These are phyloP conservation scores for Tipula confusa DNA, from an alignment of 2,888 invertebrate species.

Conservation along the genomic window DNA sequence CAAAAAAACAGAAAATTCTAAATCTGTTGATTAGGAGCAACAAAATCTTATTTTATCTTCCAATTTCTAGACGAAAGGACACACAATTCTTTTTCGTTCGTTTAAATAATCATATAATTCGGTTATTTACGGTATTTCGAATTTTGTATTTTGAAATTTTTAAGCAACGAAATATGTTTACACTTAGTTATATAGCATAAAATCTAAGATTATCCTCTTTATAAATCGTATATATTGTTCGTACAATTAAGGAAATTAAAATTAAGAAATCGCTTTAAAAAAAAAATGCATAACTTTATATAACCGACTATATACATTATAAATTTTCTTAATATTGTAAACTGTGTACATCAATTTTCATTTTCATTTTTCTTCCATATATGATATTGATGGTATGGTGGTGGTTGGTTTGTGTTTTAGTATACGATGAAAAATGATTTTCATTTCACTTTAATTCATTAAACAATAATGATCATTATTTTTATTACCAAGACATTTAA, in stretches of 20 bases:
- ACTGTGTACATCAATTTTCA: neutral
- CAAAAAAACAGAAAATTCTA: neutral
- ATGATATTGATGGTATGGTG: neutral
- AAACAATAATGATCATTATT: neutral
- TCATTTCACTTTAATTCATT: constrained; percentile 20
- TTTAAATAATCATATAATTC: constrained; percentile 25
- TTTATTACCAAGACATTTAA: neutral
- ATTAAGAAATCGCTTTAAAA: neutral
- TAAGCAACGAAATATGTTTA: neutral
- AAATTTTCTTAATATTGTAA: neutral
- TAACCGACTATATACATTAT: neutral
- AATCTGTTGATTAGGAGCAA: constrained; percentile 25
- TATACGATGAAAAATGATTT: constrained; percentile 7
- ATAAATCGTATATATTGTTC: neutral
- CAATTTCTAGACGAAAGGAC: constrained; percentile 3
- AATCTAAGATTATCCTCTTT: neutral
- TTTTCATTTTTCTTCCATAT: neutral
- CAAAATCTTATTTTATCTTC: neutral
- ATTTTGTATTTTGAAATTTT: constrained; percentile 5
- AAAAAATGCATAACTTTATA: neutral
- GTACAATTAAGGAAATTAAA: neutral
- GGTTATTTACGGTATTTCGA: constrained; percentile 9
- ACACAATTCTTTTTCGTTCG: neutral
- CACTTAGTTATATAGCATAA: neutral
- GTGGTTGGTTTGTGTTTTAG: neutral